phyloP scores from a whole-genome alignment of 2,113 vertebrate genomes.

The Heteronetta atricapilla region DNA sequence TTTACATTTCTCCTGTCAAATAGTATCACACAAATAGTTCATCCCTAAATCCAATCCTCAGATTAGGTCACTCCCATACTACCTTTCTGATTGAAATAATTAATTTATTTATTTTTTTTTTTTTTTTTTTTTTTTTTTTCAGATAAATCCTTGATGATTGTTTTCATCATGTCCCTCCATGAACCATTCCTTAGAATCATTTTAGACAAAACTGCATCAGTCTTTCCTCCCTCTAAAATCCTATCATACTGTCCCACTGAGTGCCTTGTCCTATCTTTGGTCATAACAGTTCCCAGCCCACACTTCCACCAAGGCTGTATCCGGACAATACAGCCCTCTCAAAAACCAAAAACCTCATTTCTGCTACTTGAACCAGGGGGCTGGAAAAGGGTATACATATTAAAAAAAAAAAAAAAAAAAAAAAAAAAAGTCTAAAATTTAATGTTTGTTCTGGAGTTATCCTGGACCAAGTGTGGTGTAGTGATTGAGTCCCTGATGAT shows the following conservation, averaged over 20 bases:
- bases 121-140: neutral
- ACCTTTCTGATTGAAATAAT: neutral
- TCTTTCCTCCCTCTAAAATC: neutral
- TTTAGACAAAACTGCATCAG: neutral
- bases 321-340: neutral
- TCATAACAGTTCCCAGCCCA: neutral
- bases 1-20: neutral
- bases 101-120: neutral
- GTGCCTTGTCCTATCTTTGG: accelerated
- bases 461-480: neutral
- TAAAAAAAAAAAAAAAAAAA: neutral
- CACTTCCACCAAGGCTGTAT: neutral
- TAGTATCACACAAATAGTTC: neutral
- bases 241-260: neutral
- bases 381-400: neutral
- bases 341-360: neutral
- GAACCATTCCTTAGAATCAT: neutral
- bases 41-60: neutral
- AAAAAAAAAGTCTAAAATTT: neutral
- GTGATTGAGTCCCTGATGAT: neutral
- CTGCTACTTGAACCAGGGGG: neutral
- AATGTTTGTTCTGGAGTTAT: neutral
- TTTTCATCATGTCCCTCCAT: neutral
- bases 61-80: neutral
- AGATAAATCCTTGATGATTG: neutral